Percentiles rank a stretch among this genome's conserved stretches.
These are phyloP conservation scores for Potamilus streckersoni DNA, from an alignment of 1,140 invertebrate species.

Conservation along the genomic window DNA sequence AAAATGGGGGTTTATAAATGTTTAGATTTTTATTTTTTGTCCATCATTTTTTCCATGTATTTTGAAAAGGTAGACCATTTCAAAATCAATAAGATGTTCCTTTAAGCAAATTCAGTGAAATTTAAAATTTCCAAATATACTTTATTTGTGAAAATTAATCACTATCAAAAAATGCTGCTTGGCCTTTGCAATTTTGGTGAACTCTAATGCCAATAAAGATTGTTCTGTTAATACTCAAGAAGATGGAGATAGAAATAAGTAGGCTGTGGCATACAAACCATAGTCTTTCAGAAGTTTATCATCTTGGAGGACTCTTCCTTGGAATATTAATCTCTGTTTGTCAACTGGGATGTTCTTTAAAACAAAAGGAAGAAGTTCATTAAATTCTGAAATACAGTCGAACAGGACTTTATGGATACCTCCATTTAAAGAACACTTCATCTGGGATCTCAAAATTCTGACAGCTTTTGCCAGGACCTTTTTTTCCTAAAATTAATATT, in stretches of 20 bases:
- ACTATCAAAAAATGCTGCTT: too few species aligned
- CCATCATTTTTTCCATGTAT: neutral
- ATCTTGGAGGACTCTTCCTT: conserved; percentile 90
- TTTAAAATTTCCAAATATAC: too few species aligned
- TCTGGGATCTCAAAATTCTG: too few species aligned
- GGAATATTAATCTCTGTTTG: conserved; percentile 90
- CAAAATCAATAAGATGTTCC: too few species aligned
- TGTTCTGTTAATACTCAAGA: conserved; percentile 11
- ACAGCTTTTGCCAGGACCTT: too few species aligned
- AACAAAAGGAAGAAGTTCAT: neutral
- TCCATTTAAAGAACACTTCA: too few species aligned
- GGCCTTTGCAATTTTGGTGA: neutral
- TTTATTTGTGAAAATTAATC: too few species aligned
- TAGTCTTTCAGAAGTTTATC: conserved; percentile 89
- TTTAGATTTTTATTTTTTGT: too few species aligned
- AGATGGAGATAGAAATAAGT: neutral
- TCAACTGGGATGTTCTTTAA: conserved; percentile 79
- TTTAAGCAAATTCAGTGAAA: too few species aligned
- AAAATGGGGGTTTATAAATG: too few species aligned
- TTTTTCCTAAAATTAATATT: too few species aligned
- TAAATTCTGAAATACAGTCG: neutral
- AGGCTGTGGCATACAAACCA: conserved; percentile 73
- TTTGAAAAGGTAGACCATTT: neutral
- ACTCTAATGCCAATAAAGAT: neutral
- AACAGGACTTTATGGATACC: too few species aligned